Conservation (phyloP, 1,140 invertebrate species). For the Orchesella cincta region DNA sequence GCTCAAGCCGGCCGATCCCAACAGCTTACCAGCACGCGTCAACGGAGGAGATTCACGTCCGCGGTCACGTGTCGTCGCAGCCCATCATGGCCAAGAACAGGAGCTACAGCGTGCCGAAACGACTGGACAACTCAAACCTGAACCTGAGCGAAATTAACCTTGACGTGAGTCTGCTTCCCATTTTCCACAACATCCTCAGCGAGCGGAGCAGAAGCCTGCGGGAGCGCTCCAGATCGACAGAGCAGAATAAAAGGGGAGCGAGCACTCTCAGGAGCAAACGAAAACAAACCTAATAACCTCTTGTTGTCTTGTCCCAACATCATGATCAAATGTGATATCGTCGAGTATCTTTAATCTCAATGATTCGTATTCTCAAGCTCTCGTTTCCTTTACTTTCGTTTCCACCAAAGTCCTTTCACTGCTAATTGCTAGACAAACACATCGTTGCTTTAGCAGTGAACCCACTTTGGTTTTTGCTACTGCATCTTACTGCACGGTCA, state of each 20-base stretch:
- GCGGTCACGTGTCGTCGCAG: neutral
- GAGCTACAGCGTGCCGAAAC: conserved; percentile 53
- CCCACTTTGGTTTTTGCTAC: no score
- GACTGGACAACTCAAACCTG: conserved; percentile 57
- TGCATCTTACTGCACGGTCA: no score
- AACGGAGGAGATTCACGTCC: conserved; percentile 10
- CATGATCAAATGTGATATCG: conserved; percentile 92
- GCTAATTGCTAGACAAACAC: no score
- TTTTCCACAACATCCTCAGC: conserved; percentile 80
- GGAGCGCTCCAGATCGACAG: conserved; percentile 32
- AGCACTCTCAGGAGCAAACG: conserved; percentile 20
- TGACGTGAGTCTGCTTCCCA: conserved; percentile 79
- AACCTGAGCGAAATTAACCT: conserved; percentile 81
- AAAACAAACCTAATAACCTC: conserved; percentile 61
- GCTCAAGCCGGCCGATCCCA: conserved; percentile 13
- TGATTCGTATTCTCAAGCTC: no score
- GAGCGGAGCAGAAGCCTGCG: conserved; percentile 64
- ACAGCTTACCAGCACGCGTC: neutral
- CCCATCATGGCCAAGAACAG: no score
- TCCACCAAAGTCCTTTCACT: no score
- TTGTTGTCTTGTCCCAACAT: conserved; percentile 89
- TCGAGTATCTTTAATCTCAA: conserved; percentile 89
- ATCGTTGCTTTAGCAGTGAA: no score
- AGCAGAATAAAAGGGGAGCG: no score
- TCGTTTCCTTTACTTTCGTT: no score